These are phyloP conservation scores for Gastrophysa polygoni DNA, from an alignment of 2,888 invertebrate genomes.

Conservation along the genomic window DNA sequence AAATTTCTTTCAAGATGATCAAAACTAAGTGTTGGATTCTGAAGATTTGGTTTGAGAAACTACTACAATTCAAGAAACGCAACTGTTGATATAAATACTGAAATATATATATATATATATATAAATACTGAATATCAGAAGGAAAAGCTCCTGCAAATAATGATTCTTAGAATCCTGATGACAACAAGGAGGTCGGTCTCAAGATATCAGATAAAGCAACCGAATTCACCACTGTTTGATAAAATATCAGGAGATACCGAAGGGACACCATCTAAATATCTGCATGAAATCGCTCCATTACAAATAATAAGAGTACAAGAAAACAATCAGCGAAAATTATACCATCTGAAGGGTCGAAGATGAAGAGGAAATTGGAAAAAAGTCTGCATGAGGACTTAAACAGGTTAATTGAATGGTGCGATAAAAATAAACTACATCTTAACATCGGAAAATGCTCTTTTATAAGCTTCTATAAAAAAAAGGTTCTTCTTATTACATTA, in stretches of 20 bases:
- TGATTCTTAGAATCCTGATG: background rate
- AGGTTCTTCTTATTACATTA: too few species aligned
- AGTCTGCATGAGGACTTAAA: too few species aligned
- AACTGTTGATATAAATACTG: background rate
- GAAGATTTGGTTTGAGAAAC: background rate
- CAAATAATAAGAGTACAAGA: constrained; percentile 3
- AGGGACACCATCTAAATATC: constrained; percentile 1
- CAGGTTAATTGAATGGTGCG: too few species aligned
- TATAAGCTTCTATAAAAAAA: too few species aligned
- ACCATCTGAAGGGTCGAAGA: background rate
- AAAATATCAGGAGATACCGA: constrained; percentile 7
- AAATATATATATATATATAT: too few species aligned
- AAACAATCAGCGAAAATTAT: constrained; percentile 11
- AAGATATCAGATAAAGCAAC: background rate
- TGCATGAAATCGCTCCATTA: background rate
- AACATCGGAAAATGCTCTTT: too few species aligned
- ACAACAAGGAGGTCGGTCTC: background rate
- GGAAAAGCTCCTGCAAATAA: background rate
- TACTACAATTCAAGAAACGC: background rate
- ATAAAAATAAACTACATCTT: too few species aligned
- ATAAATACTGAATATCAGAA: background rate
- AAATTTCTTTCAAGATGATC: background rate
- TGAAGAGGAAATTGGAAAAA: constrained; percentile 7
- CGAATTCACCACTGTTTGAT: background rate
- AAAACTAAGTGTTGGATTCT: background rate